Percentiles rank a stretch among this genome's conserved stretches.
Evolutionary conservation across 2,113 vertebrate species (phyloP).

Genomic region (Carollia perspicillata): DNA sequence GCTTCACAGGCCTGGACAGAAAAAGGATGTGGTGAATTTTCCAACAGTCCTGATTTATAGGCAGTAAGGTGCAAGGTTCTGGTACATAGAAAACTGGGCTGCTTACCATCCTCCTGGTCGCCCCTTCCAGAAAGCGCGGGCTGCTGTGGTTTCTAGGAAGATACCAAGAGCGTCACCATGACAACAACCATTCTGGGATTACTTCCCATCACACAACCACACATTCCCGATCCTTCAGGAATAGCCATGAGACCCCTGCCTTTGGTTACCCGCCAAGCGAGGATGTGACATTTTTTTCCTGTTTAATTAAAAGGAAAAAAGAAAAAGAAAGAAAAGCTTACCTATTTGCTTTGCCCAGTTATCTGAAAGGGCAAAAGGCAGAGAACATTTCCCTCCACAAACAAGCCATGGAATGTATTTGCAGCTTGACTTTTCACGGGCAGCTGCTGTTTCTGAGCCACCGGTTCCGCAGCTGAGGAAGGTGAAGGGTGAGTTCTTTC

Average conservation of each 20-base stretch:
- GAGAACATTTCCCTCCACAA: constrained; percentile 56
- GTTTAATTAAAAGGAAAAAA: constrained; percentile 50
- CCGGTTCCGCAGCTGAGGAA: constrained; percentile 9
- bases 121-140: background rate
- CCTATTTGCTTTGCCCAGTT: constrained; percentile 28
- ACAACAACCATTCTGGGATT: background rate
- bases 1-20: constrained; percentile 54
- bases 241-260: background rate
- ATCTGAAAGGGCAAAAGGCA: constrained; percentile 70
- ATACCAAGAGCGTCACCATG: background rate
- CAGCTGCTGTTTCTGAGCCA: constrained; percentile 5
- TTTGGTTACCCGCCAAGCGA: constrained; percentile 24
- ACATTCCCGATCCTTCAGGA: background rate
- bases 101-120: background rate
- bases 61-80: constrained; percentile 42
- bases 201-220: background rate
- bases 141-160: background rate
- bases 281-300: constrained; percentile 50
- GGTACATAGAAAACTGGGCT: background rate
- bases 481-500: constrained; percentile 23
- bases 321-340: background rate
- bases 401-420: constrained; percentile 45
- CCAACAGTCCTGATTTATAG: constrained; percentile 54
- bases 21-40: constrained; percentile 56
- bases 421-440: constrained; percentile 19